phyloP scores from a whole-genome alignment of 2,797 vertebrate species.

The Gymnodraco acuticeps region DNA sequence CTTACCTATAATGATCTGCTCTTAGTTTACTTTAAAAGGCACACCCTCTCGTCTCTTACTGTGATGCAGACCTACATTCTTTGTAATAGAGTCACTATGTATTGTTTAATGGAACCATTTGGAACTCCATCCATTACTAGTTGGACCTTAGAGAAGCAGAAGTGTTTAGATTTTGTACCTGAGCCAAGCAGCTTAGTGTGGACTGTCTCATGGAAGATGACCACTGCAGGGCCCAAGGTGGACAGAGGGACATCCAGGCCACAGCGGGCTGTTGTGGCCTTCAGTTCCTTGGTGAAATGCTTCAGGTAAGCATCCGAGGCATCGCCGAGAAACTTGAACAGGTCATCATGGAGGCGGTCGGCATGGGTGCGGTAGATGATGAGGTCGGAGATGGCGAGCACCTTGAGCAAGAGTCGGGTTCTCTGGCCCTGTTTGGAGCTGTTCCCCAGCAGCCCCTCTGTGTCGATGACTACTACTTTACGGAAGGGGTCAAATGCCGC shows the following conservation, averaged over 20 bases:
- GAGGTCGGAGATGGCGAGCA: slow-evolving; percentile 96
- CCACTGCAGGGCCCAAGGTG: slow-evolving; percentile 95
- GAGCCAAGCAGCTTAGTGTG: slow-evolving; percentile 96
- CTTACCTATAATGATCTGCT: slow-evolving; percentile 27
- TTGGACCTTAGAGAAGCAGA: background rate
- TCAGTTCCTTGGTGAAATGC: slow-evolving; percentile 98
- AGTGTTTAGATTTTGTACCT: slow-evolving; percentile 53
- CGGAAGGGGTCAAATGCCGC: slow-evolving; percentile 94
- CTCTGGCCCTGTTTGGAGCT: slow-evolving; percentile 96
- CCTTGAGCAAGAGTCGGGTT: slow-evolving; percentile 97
- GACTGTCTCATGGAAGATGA: slow-evolving; percentile 99
- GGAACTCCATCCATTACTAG: background rate
- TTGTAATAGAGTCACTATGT: background rate
- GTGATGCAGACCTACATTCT: background rate
- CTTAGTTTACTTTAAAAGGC: slow-evolving; percentile 13
- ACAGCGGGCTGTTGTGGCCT: slow-evolving; percentile 96
- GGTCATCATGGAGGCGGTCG: slow-evolving; percentile 97
- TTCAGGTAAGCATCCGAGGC: slow-evolving; percentile 98
- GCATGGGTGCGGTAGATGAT: slow-evolving; percentile 98
- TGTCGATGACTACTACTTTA: slow-evolving; percentile 95
- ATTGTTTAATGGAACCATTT: background rate
- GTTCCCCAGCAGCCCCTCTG: slow-evolving; percentile 95
- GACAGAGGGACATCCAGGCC: slow-evolving; percentile 97
- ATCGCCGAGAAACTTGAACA: slow-evolving; percentile 98
- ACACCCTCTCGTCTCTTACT: accelerated